Evolutionary conservation across 2,113 vertebrate genomes (phyloP).

Genomic region (Meles meles): DNA sequence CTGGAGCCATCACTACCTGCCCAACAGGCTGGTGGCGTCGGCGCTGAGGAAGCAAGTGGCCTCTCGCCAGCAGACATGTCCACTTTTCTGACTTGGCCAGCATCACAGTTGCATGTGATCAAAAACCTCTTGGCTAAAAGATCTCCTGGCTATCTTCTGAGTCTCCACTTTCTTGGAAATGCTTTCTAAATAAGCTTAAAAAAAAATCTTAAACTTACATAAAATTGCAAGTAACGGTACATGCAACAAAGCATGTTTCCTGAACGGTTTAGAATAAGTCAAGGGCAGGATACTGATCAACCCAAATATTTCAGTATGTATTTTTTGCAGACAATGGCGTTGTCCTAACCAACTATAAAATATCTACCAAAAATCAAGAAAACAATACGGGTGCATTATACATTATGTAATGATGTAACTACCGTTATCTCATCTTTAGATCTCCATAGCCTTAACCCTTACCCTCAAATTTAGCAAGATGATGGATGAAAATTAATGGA

Average conservation of each 20-base stretch:
- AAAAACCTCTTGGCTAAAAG: not conserved
- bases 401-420: not conserved
- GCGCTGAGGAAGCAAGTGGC: accelerated
- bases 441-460: not conserved
- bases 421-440: not conserved
- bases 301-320: not conserved
- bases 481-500: not conserved
- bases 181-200: not conserved
- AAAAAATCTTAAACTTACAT: not conserved
- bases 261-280: not conserved
- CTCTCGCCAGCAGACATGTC: not conserved
- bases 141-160: not conserved
- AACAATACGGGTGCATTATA: accelerated
- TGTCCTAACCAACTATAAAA: not conserved
- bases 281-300: accelerated
- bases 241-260: not conserved
- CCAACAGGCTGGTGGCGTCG: accelerated
- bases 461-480: not conserved
- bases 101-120: too few relatives aligned
- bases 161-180: not conserved
- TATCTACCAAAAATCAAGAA: not conserved
- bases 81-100: not conserved
- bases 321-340: not conserved
- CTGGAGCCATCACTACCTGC: not conserved
- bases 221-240: not conserved